These are phyloP conservation scores for Sapayoa aenigma DNA, from an alignment of 2,113 vertebrate genomes.

Conservation along the genomic window DNA sequence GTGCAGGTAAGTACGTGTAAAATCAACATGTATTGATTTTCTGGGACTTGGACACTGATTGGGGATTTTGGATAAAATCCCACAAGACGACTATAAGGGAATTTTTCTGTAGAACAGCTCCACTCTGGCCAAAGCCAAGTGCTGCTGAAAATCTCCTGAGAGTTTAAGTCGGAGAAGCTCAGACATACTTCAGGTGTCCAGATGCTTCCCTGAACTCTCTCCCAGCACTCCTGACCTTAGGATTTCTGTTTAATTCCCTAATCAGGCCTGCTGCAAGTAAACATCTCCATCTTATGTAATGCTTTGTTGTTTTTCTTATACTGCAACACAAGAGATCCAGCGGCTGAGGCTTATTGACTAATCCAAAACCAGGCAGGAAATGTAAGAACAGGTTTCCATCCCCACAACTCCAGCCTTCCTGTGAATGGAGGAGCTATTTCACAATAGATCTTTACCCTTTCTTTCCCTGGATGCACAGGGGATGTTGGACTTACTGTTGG, in stretches of 20 bases:
- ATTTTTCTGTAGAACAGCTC: neutral
- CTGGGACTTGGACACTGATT: neutral
- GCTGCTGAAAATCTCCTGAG: neutral
- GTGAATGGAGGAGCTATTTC: slow-evolving; percentile 45
- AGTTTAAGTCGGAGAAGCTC: neutral
- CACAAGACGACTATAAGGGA: neutral
- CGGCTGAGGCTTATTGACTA: slow-evolving; percentile 35
- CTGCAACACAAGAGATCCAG: neutral
- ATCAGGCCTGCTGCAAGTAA: neutral
- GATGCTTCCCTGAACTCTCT: neutral
- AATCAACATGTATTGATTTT: neutral
- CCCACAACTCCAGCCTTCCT: neutral
- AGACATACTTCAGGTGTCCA: neutral
- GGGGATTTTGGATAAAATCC: neutral
- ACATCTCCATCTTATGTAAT: neutral
- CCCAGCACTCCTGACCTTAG: neutral
- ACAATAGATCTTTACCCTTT: neutral
- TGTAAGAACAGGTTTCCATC: neutral
- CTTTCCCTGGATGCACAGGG: neutral
- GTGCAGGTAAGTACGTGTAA: neutral
- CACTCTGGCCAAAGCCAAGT: neutral
- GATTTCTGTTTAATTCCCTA: neutral
- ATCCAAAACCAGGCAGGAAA: slow-evolving; percentile 2
- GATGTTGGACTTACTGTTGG: neutral
- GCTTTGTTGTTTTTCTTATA: neutral